Base-by-base conservation (phyloP, 2,797 vertebrate species). In the Coregonus suidteri region DNA sequence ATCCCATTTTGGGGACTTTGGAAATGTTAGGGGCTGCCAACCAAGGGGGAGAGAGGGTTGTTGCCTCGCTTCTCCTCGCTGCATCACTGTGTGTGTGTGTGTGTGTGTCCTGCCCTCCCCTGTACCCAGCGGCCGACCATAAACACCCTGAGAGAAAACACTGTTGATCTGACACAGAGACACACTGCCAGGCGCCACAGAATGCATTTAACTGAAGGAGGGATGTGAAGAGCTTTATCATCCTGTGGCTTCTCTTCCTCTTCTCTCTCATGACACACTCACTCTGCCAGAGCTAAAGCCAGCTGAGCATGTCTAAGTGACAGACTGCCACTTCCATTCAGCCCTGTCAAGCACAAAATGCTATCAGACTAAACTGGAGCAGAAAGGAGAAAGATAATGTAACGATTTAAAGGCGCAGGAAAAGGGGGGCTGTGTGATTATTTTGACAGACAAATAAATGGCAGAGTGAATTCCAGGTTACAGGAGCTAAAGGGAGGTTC, bases 351-450 rank as follows among this genome's bases (percentile, higher is more conserved):
- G 35, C 59, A 51, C 20, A 20, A 64, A 47, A 47, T 3, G 41
- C 72, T 64, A 47, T 14, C 30, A 51, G 66, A 4, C 41, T 47
- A 47, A 47, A 47, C 41, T 47, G 41, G 41, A 47, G 41, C 41
- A 47, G 41, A 47, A 34, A 34, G 34, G 34, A 34, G 34, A 34
- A 47, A 47, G 41, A 47, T 47, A 9, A 11, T 41, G 37, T 41
- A 25, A 41, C 9, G 56, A 74, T 56, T 74, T 77, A 53, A 62
- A 79, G 68, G 47, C 0, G 41, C 41, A 47, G 53, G 67, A 62
- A 53, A 3, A 16, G 41, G n/a, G 0, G 41, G 75, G 73, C 69
- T 25, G 25, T 9, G 41, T 77, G 76, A 47, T 47, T 47, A 47
- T 47, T 47, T 47, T 47, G 7, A 47, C 41, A 47, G 41, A 47